Evolutionary conservation across 2,113 vertebrate genomes (phyloP).

Genomic region (Colius striatus): DNA sequence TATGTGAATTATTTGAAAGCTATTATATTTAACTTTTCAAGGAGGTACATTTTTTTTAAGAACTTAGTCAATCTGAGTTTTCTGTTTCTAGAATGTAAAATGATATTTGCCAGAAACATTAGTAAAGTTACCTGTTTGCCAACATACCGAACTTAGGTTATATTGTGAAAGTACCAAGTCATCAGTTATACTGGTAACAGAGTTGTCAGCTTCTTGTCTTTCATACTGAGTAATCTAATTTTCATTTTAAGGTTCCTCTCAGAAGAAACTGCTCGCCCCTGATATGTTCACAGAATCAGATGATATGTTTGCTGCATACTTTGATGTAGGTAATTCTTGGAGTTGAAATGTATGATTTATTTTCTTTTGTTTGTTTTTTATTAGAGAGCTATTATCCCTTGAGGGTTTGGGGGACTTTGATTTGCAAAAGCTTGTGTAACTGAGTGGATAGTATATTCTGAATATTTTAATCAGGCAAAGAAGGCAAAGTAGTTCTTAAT

Average conservation of each 20-base stretch:
- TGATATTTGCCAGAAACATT: background rate
- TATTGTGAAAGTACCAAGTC: background rate
- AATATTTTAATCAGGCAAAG: background rate
- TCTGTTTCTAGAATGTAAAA: background rate
- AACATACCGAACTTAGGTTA: background rate
- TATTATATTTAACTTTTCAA: background rate
- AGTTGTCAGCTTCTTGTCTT: background rate
- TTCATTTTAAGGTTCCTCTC: conserved; percentile 85
- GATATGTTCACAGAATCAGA: conserved; percentile 99
- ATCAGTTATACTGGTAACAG: background rate
- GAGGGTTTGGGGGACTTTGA: background rate
- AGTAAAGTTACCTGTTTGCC: background rate
- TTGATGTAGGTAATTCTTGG: conserved; percentile 88
- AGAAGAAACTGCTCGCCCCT: conserved; percentile 93
- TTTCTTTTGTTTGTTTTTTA: background rate
- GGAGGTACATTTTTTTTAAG: background rate
- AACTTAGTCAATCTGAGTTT: background rate
- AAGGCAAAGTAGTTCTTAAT: background rate
- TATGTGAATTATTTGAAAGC: background rate
- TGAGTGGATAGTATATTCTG: background rate
- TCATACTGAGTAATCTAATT: conserved; percentile 33
- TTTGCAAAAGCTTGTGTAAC: background rate
- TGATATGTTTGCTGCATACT: conserved; percentile 97
- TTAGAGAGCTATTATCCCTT: background rate
- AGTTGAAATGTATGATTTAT: background rate